Base-by-base conservation (phyloP, 2,888 invertebrate genomes). In the Lochmaea crataegi region DNA sequence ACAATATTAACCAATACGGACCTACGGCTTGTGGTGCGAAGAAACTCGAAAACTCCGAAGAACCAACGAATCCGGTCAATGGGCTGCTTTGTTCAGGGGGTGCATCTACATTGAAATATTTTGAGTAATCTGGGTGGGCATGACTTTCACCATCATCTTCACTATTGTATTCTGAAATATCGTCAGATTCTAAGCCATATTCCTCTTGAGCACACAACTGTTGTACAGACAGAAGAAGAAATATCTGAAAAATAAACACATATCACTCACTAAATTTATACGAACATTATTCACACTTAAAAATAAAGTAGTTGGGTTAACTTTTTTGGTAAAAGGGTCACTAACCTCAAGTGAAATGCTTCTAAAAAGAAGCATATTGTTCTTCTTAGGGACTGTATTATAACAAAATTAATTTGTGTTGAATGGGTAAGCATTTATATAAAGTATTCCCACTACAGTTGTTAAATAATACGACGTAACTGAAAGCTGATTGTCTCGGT, bases 21-120 rank as follows among this genome's bases (percentile, higher is more conserved):
- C 81, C 79, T 68, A 80, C 61, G 22, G 80, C 75, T 10, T 70
- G 48, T 18, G 79, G 76, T 14, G 78, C 72, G 61, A 90, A 89
- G 80, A 90, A 86, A n/a, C 88, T 86, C 11, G 87, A 87, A 81
- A 90, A 91, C 84, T 90, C 90, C 82, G 89, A 85, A 14, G 90
- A 88, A 75, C 88, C 87, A 32, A 89, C 89, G 26, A 81, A 81
- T 56, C 78, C 79, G 56, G 73, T 58, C 73, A 68, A 69, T 71
- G 77, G 56, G 73, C 68, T 12, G 74, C 64, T 61, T 75, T 74
- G 26, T 32, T 56, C 57, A 32, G 76, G 26, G 41, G 82, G 79
- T 9, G 74, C 72, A 56, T 83, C 82, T 38, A 76, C 79, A 1
- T 82, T 76, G 73, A 82, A 87, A 72, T 84, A 86, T 79, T 86